Conservation (phyloP, 2,113 vertebrate species). For the Uropsilus gracilis region DNA sequence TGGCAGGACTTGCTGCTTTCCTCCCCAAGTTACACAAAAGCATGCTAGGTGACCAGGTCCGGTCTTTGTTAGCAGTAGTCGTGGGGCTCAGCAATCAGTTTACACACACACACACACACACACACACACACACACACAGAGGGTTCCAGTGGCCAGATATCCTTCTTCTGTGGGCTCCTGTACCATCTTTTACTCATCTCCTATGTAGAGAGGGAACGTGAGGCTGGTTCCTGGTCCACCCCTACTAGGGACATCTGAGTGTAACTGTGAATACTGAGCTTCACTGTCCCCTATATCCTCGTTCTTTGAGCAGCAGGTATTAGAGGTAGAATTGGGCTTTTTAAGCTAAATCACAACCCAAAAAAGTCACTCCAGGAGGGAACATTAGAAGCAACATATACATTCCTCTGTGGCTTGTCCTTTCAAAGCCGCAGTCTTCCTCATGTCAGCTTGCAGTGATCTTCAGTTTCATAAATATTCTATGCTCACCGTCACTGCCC, state of each 20-base stretch:
- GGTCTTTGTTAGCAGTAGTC: neutral
- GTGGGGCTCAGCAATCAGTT: neutral
- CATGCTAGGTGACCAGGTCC: rapidly evolving
- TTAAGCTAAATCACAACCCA: neutral
- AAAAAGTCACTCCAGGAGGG: neutral
- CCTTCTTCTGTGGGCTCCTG: neutral
- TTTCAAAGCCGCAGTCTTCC: neutral
- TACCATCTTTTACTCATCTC: neutral
- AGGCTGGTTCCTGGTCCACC: neutral
- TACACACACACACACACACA: neutral
- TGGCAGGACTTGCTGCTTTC: neutral
- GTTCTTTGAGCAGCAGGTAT: neutral
- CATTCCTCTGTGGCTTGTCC: rapidly evolving
- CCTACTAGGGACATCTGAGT: neutral
- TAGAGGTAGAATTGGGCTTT: neutral
- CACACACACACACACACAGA: neutral
- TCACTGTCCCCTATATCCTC: neutral
- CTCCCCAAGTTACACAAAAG: rapidly evolving
- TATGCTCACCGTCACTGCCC: neutral
- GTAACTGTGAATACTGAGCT: neutral
- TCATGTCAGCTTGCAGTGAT: rapidly evolving
- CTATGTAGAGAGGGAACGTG: neutral
- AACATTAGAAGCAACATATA: rapidly evolving
- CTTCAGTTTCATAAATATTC: neutral
- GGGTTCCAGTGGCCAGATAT: neutral